Percentiles rank a stretch among this genome's conserved stretches.
Conservation (phyloP, 2,888 invertebrate species). For the Corythucha ciliata region DNA sequence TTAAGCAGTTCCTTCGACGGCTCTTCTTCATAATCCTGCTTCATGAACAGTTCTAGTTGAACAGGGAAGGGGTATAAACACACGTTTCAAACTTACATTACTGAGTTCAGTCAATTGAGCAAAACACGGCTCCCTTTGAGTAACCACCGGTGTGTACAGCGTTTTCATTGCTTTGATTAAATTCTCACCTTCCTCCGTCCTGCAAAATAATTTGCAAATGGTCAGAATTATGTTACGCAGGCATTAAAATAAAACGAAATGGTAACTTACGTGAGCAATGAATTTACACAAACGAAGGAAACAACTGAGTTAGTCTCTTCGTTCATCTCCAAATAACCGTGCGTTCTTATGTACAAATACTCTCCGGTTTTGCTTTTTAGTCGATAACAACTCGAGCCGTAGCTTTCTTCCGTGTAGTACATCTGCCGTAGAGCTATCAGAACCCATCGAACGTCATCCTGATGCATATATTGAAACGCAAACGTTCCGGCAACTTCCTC, state of each 20-base stretch:
- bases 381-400: constrained; percentile 78
- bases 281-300: constrained; percentile 80
- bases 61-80: background rate
- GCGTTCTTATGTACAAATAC: constrained; percentile 73
- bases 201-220: constrained; percentile 35
- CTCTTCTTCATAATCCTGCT: background rate
- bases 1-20: background rate
- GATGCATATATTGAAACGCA: constrained; percentile 83
- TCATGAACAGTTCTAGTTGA: background rate
- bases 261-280: constrained; percentile 49
- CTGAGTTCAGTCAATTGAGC: constrained; percentile 24
- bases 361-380: constrained; percentile 71
- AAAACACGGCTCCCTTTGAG: constrained; percentile 27
- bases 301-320: constrained; percentile 64
- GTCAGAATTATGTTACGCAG: background rate
- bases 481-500: constrained; percentile 80
- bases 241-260: background rate
- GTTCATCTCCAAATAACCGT: constrained; percentile 76
- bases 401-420: constrained; percentile 75
- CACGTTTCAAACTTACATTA: background rate
- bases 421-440: constrained; percentile 79
- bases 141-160: constrained; percentile 50
- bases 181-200: constrained; percentile 61
- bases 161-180: constrained; percentile 70
- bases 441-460: constrained; percentile 81